phyloP scores from a whole-genome alignment of 2,113 vertebrate species.

The Epinephelus cyanopodus region DNA sequence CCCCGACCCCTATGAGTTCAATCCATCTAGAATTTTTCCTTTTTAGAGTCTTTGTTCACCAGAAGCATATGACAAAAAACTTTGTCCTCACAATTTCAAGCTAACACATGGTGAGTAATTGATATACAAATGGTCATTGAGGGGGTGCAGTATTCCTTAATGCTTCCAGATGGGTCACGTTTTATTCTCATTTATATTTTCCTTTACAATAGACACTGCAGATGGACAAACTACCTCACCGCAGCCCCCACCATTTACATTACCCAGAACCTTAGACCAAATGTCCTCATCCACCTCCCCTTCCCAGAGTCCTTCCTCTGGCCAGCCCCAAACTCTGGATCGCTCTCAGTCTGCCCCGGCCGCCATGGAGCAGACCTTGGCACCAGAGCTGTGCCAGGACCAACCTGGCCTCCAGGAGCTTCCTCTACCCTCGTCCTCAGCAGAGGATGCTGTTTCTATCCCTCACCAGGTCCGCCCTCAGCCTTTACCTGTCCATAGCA shows the following conservation, averaged over 20 bases:
- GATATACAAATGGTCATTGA: no score
- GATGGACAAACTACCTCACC: slow-evolving; percentile 99
- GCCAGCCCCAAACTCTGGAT: slow-evolving; percentile 82
- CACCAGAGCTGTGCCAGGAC: slow-evolving; percentile 72
- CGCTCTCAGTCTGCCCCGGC: slow-evolving; percentile 80
- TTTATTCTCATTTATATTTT: slow-evolving; percentile 54
- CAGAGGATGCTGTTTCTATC: slow-evolving; percentile 46
- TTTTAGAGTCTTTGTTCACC: no score
- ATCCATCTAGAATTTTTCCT: no score
- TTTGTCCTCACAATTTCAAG: no score
- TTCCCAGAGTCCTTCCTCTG: slow-evolving; percentile 77
- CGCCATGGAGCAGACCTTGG: slow-evolving; percentile 81
- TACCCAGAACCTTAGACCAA: slow-evolving; percentile 86
- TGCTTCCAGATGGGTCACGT: not conserved
- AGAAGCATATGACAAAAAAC: no score
- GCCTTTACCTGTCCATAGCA: slow-evolving; percentile 41
- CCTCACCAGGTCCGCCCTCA: slow-evolving; percentile 34
- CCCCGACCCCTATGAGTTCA: no score
- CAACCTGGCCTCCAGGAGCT: slow-evolving; percentile 69
- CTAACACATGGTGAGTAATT: no score
- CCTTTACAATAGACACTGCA: slow-evolving; percentile 84
- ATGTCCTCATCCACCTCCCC: slow-evolving; percentile 83
- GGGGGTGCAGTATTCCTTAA: no score
- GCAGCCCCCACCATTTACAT: slow-evolving; percentile 88
- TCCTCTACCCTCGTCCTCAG: slow-evolving; percentile 50